phyloP scores from a whole-genome alignment of 2,888 invertebrate species.

The Pseudococcus longispinus region DNA sequence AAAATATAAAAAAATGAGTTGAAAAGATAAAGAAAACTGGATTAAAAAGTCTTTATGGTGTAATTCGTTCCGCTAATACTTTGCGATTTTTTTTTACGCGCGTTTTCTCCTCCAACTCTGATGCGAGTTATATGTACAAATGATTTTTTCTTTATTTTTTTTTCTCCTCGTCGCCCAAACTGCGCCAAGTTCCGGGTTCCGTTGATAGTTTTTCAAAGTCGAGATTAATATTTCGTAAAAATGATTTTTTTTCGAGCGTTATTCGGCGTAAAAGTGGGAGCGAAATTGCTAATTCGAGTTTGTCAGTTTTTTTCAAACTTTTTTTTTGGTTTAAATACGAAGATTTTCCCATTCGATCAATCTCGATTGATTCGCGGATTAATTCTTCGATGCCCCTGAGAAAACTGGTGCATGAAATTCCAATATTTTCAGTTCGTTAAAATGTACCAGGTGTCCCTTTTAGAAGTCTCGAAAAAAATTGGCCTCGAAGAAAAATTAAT shows the following conservation, averaged over 20 bases:
- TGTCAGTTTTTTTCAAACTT: background rate
- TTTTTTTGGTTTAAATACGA: no score
- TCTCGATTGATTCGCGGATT: no score
- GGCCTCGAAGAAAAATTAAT: no score
- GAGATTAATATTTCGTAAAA: slow-evolving; percentile 1
- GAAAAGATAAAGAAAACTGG: slow-evolving; percentile 51
- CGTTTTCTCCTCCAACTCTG: background rate
- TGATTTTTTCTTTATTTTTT: background rate
- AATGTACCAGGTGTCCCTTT: no score
- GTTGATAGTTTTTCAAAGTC: slow-evolving; percentile 1
- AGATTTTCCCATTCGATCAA: no score
- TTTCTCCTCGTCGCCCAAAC: background rate
- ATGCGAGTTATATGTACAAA: slow-evolving; percentile 1
- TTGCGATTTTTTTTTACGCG: slow-evolving; percentile 17
- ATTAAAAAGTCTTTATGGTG: slow-evolving; percentile 48
- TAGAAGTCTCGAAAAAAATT: no score
- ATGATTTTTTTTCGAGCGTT: background rate
- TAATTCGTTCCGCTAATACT: slow-evolving; percentile 45
- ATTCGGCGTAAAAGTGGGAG: background rate
- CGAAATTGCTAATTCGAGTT: background rate
- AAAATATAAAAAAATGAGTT: slow-evolving; percentile 43
- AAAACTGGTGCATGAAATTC: no score
- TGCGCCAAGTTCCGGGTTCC: background rate
- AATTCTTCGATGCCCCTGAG: no score
- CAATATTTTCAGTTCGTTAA: no score